Percentiles rank a stretch among this genome's conserved stretches.
These are phyloP conservation scores for Cryptocheilus praepositus DNA, from an alignment of 2,888 invertebrate genomes.

Conservation along the genomic window DNA sequence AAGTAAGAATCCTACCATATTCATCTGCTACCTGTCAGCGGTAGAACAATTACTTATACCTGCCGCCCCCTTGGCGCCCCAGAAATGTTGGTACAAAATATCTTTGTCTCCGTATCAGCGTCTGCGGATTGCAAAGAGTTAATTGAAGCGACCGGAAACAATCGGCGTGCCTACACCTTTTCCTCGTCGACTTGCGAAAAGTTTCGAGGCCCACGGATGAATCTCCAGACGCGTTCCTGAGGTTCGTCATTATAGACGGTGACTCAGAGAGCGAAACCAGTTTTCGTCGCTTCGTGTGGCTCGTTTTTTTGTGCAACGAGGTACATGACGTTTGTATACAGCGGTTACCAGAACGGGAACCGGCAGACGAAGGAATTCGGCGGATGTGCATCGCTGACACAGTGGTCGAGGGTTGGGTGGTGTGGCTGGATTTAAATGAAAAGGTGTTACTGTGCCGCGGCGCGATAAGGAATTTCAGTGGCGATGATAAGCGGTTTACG, in stretches of 20 bases:
- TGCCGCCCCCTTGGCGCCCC: too few species aligned
- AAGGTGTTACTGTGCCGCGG: slow-evolving; percentile 32
- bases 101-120: too few species aligned
- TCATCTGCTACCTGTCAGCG: too few species aligned
- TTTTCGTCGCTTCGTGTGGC: slow-evolving; percentile 58
- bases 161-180: too few species aligned
- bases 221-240: slow-evolving; percentile 46
- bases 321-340: slow-evolving; percentile 57
- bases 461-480: slow-evolving; percentile 40
- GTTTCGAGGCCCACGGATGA: slow-evolving; percentile 48
- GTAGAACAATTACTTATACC: too few species aligned
- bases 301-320: slow-evolving; percentile 54
- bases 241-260: slow-evolving; percentile 71
- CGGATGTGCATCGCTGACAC: background rate
- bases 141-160: too few species aligned
- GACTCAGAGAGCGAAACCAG: slow-evolving; percentile 71
- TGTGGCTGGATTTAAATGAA: slow-evolving; percentile 10
- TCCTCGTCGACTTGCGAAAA: slow-evolving; percentile 40
- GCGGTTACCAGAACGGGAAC: slow-evolving; percentile 46
- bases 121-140: too few species aligned
- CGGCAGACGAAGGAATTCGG: slow-evolving; percentile 43
- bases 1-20: too few species aligned
- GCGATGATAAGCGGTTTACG: too few species aligned
- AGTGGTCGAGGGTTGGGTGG: background rate
- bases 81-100: too few species aligned